phyloP scores from a whole-genome alignment of 2,888 invertebrate genomes.

The Tanypteryx hageni region DNA sequence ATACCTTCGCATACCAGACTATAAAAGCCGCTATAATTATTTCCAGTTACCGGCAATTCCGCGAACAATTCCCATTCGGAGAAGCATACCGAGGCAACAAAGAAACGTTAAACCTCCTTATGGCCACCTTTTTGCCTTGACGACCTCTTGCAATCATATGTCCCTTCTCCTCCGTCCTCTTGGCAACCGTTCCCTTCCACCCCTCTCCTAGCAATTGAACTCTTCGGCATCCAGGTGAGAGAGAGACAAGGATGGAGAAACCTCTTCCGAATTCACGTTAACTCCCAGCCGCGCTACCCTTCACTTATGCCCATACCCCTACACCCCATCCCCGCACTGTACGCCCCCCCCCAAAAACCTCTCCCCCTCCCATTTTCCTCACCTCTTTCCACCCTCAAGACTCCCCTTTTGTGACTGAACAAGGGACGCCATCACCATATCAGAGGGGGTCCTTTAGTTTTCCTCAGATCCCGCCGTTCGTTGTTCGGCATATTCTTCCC shows the following conservation, averaged over 20 bases:
- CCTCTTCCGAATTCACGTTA: background rate
- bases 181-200: background rate
- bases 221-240: background rate
- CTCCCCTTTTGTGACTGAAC: background rate
- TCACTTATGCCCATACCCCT: background rate
- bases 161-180: background rate
- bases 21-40: slow-evolving; percentile 2
- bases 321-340: background rate
- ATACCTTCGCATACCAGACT: background rate
- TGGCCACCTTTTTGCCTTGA: slow-evolving; percentile 5
- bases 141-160: background rate
- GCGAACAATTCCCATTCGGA: background rate
- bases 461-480: background rate
- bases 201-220: background rate
- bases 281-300: background rate
- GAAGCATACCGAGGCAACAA: background rate
- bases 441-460: background rate
- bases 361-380: background rate
- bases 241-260: background rate
- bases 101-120: slow-evolving; percentile 28
- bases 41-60: slow-evolving; percentile 4
- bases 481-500: slow-evolving; percentile 1
- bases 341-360: too few species aligned
- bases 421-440: background rate
- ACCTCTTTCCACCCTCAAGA: background rate